These are phyloP conservation scores for Xiphophorus birchmanni DNA, from an alignment of 2,797 vertebrate species.

Conservation along the genomic window DNA sequence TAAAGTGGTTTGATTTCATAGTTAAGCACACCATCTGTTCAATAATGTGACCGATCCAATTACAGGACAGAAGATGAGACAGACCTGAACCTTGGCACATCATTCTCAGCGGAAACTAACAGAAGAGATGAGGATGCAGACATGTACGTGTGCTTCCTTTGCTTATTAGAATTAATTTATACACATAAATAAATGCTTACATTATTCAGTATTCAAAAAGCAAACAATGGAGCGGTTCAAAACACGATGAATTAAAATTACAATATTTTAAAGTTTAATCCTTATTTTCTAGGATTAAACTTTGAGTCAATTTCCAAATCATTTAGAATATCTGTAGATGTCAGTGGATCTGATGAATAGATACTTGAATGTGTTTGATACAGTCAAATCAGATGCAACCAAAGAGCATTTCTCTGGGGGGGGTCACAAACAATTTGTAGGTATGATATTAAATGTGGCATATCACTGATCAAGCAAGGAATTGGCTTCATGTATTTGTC, in stretches of 20 bases:
- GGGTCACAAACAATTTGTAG: not conserved
- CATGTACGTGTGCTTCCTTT: slow-evolving; percentile 83
- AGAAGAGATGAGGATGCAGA: slow-evolving; percentile 97
- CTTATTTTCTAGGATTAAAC: not conserved
- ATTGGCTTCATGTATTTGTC: slow-evolving; percentile 4
- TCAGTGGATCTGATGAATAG: not conserved
- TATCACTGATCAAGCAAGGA: not conserved
- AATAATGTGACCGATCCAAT: not conserved
- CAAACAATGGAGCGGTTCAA: not conserved
- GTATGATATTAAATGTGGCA: not conserved
- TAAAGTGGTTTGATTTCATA: not conserved
- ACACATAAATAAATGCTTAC: not conserved
- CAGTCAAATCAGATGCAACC: not conserved
- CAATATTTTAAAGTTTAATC: no score
- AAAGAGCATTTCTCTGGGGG: not conserved
- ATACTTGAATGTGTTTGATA: not conserved
- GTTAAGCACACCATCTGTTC: not conserved
- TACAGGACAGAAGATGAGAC: slow-evolving; percentile 91
- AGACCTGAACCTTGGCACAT: slow-evolving; percentile 94
- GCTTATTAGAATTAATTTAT: not conserved
- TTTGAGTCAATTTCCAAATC: not conserved
- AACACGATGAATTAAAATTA: no score
- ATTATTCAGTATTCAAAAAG: not conserved
- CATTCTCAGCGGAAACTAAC: slow-evolving; percentile 98
- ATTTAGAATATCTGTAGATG: not conserved